Base-by-base conservation (phyloP, 2,888 invertebrate species). In the Torymus texanus region DNA sequence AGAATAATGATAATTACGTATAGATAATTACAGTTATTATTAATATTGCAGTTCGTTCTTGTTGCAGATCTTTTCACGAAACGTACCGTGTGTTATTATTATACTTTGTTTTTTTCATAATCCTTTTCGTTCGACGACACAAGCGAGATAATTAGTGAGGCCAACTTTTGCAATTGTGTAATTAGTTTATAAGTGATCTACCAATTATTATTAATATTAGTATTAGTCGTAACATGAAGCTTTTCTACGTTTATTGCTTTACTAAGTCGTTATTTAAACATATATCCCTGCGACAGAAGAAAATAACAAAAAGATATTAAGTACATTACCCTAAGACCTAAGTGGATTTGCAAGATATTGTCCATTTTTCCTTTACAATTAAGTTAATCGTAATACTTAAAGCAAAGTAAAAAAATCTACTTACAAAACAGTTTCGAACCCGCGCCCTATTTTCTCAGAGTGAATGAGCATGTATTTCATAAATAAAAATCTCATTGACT, bases 1-100 rank as follows among this genome's bases (percentile, higher is more conserved):
- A 82, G 29, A 72, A 80, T 82, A 78, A 78, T 80, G 41, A 78
- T 78, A 71, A 75, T 82, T 78, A 75, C 72, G 65, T 78, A 72
- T 56, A 41, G 41, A 76, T 74, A 74, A 77, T 77, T 70, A 77
- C 73, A 77, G 58, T 65, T 68, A 58, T 55, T 18, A 72, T 62
- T 29, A 61, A 51, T 56, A 50, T 63, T 80, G 81, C 77, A 84
- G 83, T 85, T 86, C 83, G 84, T 85, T 84, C 84, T 84, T 84
- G 86, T 86, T 88, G 85, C 84, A 85, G 84, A 70, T 85, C 75
- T 83, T 79, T 80, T 84, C 67, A 72, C 76, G 65, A 82, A 82
- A 81, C 70, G 77, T 74, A 79, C 78, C 77, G 74, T 78, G 63
- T 82, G 80, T 82, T 83, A 71, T 61, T 41, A 41, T 41, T 41